A percentile compares a stretch with the other conserved stretches of the same genome.
These are phyloP conservation scores for Rutilus rutilus DNA, from an alignment of 2,113 vertebrate species.

Conservation along the genomic window DNA sequence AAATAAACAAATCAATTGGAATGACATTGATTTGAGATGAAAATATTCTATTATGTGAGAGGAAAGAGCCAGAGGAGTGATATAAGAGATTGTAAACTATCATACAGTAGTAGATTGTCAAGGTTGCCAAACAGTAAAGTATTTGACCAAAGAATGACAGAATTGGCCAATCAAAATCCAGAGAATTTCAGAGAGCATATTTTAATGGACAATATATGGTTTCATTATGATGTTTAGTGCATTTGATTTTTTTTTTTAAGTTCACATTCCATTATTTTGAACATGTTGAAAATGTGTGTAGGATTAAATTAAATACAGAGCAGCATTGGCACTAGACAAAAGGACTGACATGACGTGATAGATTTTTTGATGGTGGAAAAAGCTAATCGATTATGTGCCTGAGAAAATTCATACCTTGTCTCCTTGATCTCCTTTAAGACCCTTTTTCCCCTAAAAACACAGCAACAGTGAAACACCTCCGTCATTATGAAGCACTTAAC, in stretches of 20 bases:
- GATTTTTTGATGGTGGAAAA: background rate
- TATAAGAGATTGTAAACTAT: too few relatives aligned
- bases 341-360: background rate
- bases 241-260: background rate
- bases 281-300: background rate
- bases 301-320: background rate
- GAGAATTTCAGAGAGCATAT: background rate
- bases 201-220: background rate
- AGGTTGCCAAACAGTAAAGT: too few relatives aligned
- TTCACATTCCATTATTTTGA: background rate
- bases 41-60: background rate
- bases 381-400: background rate
- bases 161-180: background rate
- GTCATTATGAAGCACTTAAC: background rate
- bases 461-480: background rate
- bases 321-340: background rate
- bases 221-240: background rate
- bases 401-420: slow-evolving; percentile 76
- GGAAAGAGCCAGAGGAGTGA: background rate
- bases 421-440: slow-evolving; percentile 79
- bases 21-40: background rate
- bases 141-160: background rate
- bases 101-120: too few relatives aligned
- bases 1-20: background rate
- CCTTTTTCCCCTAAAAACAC: slow-evolving; percentile 80